Base-by-base conservation (phyloP, 2,888 invertebrate species). In the Endotricha flammealis region DNA sequence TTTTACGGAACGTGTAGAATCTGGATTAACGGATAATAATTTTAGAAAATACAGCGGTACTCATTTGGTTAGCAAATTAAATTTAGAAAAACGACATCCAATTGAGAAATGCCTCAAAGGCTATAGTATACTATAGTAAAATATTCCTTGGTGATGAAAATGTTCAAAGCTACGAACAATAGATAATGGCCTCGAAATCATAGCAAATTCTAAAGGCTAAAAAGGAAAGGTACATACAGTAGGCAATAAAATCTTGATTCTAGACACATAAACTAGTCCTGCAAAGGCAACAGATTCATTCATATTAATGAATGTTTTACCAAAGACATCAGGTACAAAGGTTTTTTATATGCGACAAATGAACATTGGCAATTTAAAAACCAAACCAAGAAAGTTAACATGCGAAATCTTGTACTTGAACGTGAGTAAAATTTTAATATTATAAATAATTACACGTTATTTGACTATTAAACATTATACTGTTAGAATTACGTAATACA, bases 281-380 rank as follows among this genome's bases (percentile, higher is more conserved):
- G 27, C 25, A 14, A 34, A 47, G 41, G 39, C 34, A 40, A 34
- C 40, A 4, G 20, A 40, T 55, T 55, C 51, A 59, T 62, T 57
- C 46, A 57, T 57, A 57, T 56, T 50, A 42, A 55, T 48, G 49
- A 48, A 50, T 52, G 53, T 53, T 55, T 64, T 62, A 46, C 50
- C 50, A 53, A 43, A 44, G 29, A 46, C 48, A 38, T 35, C 39
- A 41, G 41, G 39, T 48, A 57, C 57, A 59, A 57, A 60, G 42
- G 44, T 44, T 50, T 58, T 52, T 51, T 46, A 49, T 51, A 59
- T 54, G 47, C 56, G 37, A 36, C 44, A 20, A 57, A 54, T 64
- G 65, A 70, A 73, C 72, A 45, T 44, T 41, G 45, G 48, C 44
- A 55, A 57, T 38, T 45, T 50, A 42, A 41, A 54, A 51, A 41